These are phyloP conservation scores for Sebastes cheni DNA, from an alignment of 2,797 vertebrate species.

Conservation along the genomic window DNA sequence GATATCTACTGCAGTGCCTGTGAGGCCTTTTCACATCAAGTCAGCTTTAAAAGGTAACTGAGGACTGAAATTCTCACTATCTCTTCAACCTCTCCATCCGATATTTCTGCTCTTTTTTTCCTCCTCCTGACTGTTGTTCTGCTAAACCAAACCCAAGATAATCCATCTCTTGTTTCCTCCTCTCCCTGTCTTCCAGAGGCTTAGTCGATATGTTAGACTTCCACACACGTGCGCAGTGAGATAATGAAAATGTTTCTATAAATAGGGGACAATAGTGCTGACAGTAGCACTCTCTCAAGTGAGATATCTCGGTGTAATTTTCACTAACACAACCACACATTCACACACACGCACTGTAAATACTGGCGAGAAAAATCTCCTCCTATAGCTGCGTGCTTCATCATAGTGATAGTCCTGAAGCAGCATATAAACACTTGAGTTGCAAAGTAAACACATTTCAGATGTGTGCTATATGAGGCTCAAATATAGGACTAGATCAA, in stretches of 20 bases:
- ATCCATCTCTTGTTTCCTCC: constrained; percentile 61
- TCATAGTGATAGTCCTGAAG: constrained; percentile 57
- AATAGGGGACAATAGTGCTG: constrained; percentile 84
- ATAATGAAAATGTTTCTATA: constrained; percentile 86
- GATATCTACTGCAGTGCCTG: constrained; percentile 55
- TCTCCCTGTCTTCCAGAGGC: constrained; percentile 56
- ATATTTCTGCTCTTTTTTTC: constrained; percentile 20
- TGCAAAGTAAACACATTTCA: constrained; percentile 67
- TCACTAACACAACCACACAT: constrained; percentile 40
- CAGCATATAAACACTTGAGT: constrained; percentile 60
- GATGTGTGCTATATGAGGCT: constrained; percentile 46
- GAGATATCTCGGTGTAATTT: constrained; percentile 75
- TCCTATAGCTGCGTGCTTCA: constrained; percentile 50
- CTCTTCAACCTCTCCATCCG: constrained; percentile 52
- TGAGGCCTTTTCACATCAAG: constrained; percentile 59
- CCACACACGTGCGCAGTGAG: constrained; percentile 66
- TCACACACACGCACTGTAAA: constrained; percentile 25
- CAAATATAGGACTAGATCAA: constrained; percentile 57
- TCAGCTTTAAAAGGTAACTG: constrained; percentile 60
- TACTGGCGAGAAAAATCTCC: constrained; percentile 35
- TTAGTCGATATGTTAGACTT: constrained; percentile 74
- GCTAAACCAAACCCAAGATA: constrained; percentile 60
- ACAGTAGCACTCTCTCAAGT: constrained; percentile 77
- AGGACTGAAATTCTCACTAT: constrained; percentile 44
- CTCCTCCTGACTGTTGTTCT: constrained; percentile 51